Base-by-base conservation (phyloP, 2,113 vertebrate genomes). In the Sorex araneus region DNA sequence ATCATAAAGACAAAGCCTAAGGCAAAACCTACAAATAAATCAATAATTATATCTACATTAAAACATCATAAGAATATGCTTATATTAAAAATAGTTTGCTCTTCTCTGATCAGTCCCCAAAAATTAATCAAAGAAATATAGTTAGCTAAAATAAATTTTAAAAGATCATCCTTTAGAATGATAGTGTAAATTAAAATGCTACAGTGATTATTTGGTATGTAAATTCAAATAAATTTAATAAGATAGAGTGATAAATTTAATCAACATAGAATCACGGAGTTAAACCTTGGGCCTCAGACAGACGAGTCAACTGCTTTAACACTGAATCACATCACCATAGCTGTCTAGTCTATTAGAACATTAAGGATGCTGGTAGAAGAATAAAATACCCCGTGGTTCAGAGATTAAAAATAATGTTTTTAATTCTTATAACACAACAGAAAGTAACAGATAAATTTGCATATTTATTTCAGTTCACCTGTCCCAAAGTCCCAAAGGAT, bases 11-110 rank as follows among this genome's bases (percentile, higher is more conserved):
- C 9, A 91, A 2, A 76, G 18, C 27, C 40, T 70, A 30, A 76
- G 63, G 18, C 43, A 66, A 81, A 84, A 92, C 40, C 21, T 60
- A 82, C 15, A 87, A 66, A 79, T 74, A 90, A 45, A 82, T 21
- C 66, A 43, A 66, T 75, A 32, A 80, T 75, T 81, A 66, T 12
- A 70, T 25, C 4, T 66, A 36, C 34, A 21, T 81, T 50, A 57
- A 70, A n/a, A 7, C 8, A 25, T 74, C 45, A 79, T 1, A 0
- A 79, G 9, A 74, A 83, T 28, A 7, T 16, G 6, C 0, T 63
- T 83, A 67, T 63, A 66, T 47, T 50, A 78, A 79, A 50, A 63
- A 7, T 63, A 6, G 13, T 43, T 47, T 54, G 25, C 3, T 21
- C 6, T 79, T 64, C 12, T 54, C 19, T 87, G 7, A 32, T 45